Evolutionary conservation across 2,797 vertebrate species (phyloP), one percentile per base, ranked within the genome.

Genomic region (Melanotaenia maccullochi): DNA sequence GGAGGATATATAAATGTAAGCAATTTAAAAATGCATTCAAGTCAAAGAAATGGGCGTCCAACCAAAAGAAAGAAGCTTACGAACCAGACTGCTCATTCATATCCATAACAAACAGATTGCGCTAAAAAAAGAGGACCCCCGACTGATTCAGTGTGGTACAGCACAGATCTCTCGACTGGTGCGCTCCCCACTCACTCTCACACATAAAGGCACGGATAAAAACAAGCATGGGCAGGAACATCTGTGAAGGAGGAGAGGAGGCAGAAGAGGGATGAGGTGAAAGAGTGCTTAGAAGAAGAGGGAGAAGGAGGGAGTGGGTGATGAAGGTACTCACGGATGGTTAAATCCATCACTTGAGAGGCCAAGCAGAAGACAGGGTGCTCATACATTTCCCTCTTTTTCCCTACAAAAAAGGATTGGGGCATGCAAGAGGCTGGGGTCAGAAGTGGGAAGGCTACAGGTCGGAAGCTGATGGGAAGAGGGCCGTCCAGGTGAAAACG

Each of bases 331-430:
- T 99, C 98, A 99, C 98, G 98, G 98, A 99, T 99, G 98, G 98
- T 99, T 99, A 99, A 99, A 99, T 99, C 97, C 98, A 99, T 99
- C 98, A 99, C 98, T 99, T 99, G 98, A 97, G 98, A 99, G 96
- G 98, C 98, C 98, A 99, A 99, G 98, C 97, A 99, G 98, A 97
- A 99, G 98, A 99, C 97, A 98, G 98, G 98, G 96, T 99, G 97
- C 95, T 99, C 98, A 99, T 95, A 99, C 97, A 99, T 99, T 98
- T 99, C 98, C 97, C 98, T 99, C 97, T 97, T 99, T 99, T 99
- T 98, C 93, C 98, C 98, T 99, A 97, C 94, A 98, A 97, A 98
- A 98, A 96, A 98, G 97, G 97, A 97, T 97, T 92, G 95, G 93
- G 96, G 97, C 97, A 99, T 99, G 98, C 98, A 98, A 99, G 96